Base-by-base conservation (phyloP, 2,797 vertebrate species). In the Enteromius unitaeniatus region DNA sequence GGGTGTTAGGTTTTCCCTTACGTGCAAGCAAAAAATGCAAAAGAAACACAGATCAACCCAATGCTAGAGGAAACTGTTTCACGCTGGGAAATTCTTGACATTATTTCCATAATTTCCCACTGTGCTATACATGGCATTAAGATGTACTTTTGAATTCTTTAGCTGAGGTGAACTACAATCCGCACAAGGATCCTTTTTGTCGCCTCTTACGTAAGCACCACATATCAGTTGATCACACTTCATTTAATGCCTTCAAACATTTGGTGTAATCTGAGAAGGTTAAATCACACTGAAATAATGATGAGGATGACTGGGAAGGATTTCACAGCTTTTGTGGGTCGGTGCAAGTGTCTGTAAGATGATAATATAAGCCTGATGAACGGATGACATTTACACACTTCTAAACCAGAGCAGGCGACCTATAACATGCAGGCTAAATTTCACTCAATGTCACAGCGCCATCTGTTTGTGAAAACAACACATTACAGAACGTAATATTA, bases 281-380 rank as follows among this genome's bases (percentile, higher is more conserved):
- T 82, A 70, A 72, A 77, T 84, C 81, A 83, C 53, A 49, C 45
- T 86, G 73, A 83, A 80, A 84, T 80, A 79, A 84, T 77, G 17
- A 85, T 72, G 19, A 84, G 62, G 60, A 5, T 72, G 55, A 72
- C 21, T 74, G 45, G 34, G 42, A 82, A 70, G 26, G 49, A 65
- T 42, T n/a, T 77, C 67, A 67, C 6, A 37, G 45, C 26, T 4
- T 81, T 62, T 69, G 60, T 51, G 28, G 31, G 37, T 15, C 26
- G n/a, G 47, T 49, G 37, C 23, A 10, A 55, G 49, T 37, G 49
- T 74, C 28, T 75, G 28, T 69, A 64, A 79, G 51, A 9, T 47
- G 69, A 75, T 62, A 45, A 47, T 49, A 40, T 34, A 26, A 67
- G 28, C 13, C 4, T 23, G 49, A 67, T 34, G 14, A 45, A 45